Evolutionary conservation across 1,140 invertebrate species (phyloP), one percentile per base, ranked within the genome.

Genomic region (Eurosta solidaginis): DNA sequence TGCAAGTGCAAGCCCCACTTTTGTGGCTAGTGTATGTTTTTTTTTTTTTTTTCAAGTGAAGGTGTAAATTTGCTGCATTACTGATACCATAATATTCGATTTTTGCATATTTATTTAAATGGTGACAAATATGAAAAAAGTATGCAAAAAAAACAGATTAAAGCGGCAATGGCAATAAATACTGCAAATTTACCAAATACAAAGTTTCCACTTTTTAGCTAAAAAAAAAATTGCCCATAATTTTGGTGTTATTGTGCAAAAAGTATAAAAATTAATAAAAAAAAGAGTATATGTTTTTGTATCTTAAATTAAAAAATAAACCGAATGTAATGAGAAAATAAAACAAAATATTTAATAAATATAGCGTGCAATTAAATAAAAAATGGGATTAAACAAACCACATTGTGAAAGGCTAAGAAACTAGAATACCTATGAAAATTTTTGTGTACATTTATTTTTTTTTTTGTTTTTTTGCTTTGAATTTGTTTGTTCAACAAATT

Each of bases 191-290:
- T n/a, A 29, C 2, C 2, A 20, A 0, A 54, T 54, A 47, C 6
- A 47, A 47, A 47, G n/a, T 47, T 14, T 47, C 6, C 45, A 47
- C 5, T 25, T 54, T 25, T 3, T 68, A 40, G 59, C n/a, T 68
- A n/a, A 68, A 68, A 68, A n/a, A 42, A 40, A 68, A 68, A 59
- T 59, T 59, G 54, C 54, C 54, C 54, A 59, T 36, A 59, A 25
- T 29, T 54, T 52, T 54, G 20, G 6, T 29, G 27, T 10, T 27
- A 12, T 54, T 20, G 4, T 54, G 50, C 50, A 54, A 54, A 1
- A 20, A 27, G 27, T 25, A 10, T 54, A 3, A 50, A 22, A 54
- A 27, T 25, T 7, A 20, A 50, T 12, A 20, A 50, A 50, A 50
- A 2, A 50, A 20, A n/a, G n/a, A n/a, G n/a, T n/a, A n/a, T n/a